Percentiles rank a stretch among this genome's conserved stretches.
These are phyloP conservation scores for Lethenteron reissneri DNA, from an alignment of 2,113 vertebrate species.

Conservation along the genomic window DNA sequence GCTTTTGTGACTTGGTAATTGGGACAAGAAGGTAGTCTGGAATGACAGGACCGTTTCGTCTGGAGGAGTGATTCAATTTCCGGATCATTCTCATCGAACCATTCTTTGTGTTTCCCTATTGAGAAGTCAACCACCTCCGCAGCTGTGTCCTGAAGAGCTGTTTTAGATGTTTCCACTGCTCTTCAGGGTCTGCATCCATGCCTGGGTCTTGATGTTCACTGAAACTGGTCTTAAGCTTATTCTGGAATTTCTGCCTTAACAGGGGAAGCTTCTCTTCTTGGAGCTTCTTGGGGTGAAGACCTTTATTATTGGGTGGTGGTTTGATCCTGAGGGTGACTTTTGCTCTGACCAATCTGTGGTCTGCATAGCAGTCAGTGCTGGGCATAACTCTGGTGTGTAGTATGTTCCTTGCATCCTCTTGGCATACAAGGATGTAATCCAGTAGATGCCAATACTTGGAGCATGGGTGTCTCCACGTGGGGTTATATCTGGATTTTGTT, in stretches of 20 bases:
- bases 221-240: neutral
- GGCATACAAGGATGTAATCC: neutral
- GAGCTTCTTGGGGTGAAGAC: too few relatives aligned
- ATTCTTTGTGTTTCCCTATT: neutral
- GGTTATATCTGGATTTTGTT: neutral
- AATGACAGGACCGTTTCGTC: neutral
- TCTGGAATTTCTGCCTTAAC: neutral
- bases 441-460: neutral
- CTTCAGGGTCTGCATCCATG: neutral
- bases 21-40: neutral
- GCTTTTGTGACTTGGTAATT: too few relatives aligned
- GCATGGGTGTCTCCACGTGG: neutral
- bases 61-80: neutral
- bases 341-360: neutral
- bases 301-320: neutral
- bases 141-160: neutral
- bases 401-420: neutral
- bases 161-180: neutral
- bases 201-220: neutral
- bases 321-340: neutral
- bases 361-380: neutral
- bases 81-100: neutral
- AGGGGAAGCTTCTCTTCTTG: too few relatives aligned
- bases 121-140: neutral
- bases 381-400: slow-evolving; percentile 4